phyloP scores from a whole-genome alignment of 92 coral and sea anemone genomes.

The Phenganax marumi region DNA sequence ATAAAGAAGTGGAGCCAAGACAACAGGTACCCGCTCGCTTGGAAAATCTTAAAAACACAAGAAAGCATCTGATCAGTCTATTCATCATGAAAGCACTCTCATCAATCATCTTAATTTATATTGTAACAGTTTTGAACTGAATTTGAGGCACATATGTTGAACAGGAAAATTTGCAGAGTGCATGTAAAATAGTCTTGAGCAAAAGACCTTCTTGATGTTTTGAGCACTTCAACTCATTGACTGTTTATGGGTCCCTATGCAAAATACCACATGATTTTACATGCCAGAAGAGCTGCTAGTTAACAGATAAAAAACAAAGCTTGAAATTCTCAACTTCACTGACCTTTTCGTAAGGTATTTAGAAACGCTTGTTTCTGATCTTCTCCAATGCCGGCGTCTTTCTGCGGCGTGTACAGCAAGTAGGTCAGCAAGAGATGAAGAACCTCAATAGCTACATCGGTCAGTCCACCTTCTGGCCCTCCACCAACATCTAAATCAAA shows the following conservation, averaged over 20 bases:
- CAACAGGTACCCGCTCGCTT: conserved; percentile 90
- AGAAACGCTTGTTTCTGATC: conserved; percentile 90
- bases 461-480: conserved; percentile 86
- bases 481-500: conserved; percentile 70
- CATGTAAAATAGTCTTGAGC: no score
- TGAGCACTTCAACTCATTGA: no score
- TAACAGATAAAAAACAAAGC: no score
- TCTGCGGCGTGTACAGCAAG: conserved; percentile 80
- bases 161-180: no score
- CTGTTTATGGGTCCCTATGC: no score
- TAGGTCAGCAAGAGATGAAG: conserved; percentile 79
- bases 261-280: no score
- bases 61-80: neutral
- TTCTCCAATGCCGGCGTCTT: conserved; percentile 91
- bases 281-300: no score
- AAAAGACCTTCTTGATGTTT: no score
- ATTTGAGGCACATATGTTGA: no score
- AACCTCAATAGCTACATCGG: conserved; percentile 94
- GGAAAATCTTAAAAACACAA: conserved; percentile 72
- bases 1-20: conserved; percentile 86
- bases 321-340: neutral
- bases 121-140: no score
- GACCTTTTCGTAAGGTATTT: conserved; percentile 84
- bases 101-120: neutral
- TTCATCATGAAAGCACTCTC: neutral